Conservation (phyloP, 1,140 invertebrate species). For the Gyrodactylus salaris region DNA sequence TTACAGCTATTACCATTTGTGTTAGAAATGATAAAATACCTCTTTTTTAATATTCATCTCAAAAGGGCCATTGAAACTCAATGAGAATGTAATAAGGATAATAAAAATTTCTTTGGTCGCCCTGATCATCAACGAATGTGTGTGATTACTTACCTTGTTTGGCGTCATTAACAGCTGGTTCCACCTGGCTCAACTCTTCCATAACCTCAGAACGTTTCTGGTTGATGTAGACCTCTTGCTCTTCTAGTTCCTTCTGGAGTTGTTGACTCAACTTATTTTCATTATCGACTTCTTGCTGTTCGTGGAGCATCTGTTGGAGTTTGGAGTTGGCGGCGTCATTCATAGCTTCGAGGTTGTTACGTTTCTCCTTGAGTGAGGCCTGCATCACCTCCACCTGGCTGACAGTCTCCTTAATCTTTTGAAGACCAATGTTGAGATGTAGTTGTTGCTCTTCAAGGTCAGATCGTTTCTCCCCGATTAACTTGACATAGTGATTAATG, state of each 20-base stretch:
- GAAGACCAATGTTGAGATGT: constrained; percentile 84
- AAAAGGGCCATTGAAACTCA: too few species aligned
- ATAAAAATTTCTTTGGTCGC: too few species aligned
- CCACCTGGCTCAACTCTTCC: constrained; percentile 61
- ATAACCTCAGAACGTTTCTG: constrained; percentile 64
- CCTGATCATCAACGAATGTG: not conserved
- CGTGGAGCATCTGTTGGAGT: constrained; percentile 64
- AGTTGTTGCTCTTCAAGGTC: constrained; percentile 92
- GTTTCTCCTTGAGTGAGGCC: constrained; percentile 74
- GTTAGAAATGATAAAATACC: too few species aligned
- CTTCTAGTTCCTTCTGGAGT: constrained; percentile 49
- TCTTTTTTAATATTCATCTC: too few species aligned
- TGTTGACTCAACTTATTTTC: constrained; percentile 91
- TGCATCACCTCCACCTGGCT: constrained; percentile 98
- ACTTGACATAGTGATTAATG: constrained; percentile 66
- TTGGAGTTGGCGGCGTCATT: constrained; percentile 93
- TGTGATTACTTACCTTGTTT: constrained; percentile 69
- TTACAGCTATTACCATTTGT: too few species aligned
- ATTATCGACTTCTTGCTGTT: constrained; percentile 95
- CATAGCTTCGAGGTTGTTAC: constrained; percentile 68
- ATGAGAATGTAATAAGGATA: too few species aligned
- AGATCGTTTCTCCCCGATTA: constrained; percentile 49
- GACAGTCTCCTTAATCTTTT: constrained; percentile 93
- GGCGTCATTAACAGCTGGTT: constrained; percentile 88
- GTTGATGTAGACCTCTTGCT: constrained; percentile 47